A percentile compares a stretch with the other conserved stretches of the same genome.
Conservation (phyloP, 2,888 invertebrate genomes). For the Gerosis bhagava region DNA sequence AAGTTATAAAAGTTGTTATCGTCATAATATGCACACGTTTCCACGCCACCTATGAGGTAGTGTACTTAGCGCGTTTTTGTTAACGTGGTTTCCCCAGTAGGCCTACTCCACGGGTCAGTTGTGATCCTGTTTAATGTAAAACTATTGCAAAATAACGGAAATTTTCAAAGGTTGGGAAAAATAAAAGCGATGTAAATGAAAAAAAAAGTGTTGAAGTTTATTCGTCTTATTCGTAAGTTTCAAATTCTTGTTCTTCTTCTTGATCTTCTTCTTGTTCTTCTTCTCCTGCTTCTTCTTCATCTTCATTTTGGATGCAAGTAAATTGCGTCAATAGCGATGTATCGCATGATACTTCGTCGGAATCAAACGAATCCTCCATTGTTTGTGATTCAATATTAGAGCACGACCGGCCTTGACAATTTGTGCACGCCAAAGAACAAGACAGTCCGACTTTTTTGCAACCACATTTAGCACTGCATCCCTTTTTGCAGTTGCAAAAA, state of each 20-base stretch:
- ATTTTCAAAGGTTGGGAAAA: constrained; percentile 24
- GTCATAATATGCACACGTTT: too few species aligned
- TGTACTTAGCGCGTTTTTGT: too few species aligned
- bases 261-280: constrained; percentile 20
- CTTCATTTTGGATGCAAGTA: constrained; percentile 9
- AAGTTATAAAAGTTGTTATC: too few species aligned
- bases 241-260: constrained; percentile 1
- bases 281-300: constrained; percentile 14
- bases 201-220: constrained; percentile 20
- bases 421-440: constrained; percentile 35
- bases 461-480: constrained; percentile 33
- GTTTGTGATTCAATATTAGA: constrained; percentile 34
- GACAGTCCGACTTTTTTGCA: constrained; percentile 37
- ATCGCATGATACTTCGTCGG: constrained; percentile 2
- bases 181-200: constrained; percentile 26
- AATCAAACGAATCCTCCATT: constrained; percentile 31
- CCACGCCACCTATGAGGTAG: too few species aligned
- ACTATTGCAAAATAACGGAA: constrained; percentile 26
- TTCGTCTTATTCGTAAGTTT: constrained; percentile 12
- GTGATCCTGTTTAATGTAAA: constrained; percentile 27
- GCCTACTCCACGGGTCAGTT: constrained; percentile 19
- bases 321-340: constrained; percentile 12
- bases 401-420: constrained; percentile 36
- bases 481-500: constrained; percentile 34
- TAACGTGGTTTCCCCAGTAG: constrained; percentile 27